Evolutionary conservation across 2,113 vertebrate genomes (phyloP).

Genomic region (Calypte anna): DNA sequence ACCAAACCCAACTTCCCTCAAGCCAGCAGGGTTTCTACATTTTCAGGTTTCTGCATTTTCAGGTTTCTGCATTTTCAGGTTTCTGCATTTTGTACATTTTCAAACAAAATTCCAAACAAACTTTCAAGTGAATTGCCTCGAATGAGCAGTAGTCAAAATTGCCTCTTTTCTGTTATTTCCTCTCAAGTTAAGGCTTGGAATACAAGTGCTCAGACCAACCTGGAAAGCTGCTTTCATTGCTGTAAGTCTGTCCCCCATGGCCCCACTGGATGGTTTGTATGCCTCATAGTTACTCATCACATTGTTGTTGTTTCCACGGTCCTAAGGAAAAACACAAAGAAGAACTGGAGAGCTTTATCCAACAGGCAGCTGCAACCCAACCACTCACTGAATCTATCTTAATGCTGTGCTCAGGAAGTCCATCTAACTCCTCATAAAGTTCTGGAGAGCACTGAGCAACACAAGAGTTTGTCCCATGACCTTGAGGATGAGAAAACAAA

Average conservation of each 20-base stretch:
- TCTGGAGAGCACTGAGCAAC: not conserved
- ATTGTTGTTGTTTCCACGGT: constrained; percentile 82
- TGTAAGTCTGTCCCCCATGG: constrained; percentile 97
- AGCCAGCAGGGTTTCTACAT: not conserved
- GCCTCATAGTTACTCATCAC: constrained; percentile 90
- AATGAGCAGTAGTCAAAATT: not conserved
- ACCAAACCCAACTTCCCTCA: not conserved
- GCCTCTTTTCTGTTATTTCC: not conserved
- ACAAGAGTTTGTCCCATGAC: not conserved
- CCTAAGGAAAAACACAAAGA: constrained; percentile 74
- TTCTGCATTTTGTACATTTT: too few relatives aligned
- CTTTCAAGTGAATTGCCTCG: not conserved
- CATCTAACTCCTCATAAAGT: not conserved
- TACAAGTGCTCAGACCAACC: constrained; percentile 68
- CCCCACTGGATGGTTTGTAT: constrained; percentile 90
- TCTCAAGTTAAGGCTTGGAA: not conserved
- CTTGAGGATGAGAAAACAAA: not conserved
- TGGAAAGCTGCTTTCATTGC: constrained; percentile 98
- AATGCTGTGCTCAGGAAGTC: not conserved
- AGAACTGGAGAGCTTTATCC: not conserved
- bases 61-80: too few relatives aligned
- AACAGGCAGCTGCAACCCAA: not conserved
- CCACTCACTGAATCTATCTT: not conserved
- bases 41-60: too few relatives aligned
- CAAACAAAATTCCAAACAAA: too few relatives aligned